Evolutionary conservation across 2,888 invertebrate genomes (phyloP).

Genomic region (Laothoe populi): DNA sequence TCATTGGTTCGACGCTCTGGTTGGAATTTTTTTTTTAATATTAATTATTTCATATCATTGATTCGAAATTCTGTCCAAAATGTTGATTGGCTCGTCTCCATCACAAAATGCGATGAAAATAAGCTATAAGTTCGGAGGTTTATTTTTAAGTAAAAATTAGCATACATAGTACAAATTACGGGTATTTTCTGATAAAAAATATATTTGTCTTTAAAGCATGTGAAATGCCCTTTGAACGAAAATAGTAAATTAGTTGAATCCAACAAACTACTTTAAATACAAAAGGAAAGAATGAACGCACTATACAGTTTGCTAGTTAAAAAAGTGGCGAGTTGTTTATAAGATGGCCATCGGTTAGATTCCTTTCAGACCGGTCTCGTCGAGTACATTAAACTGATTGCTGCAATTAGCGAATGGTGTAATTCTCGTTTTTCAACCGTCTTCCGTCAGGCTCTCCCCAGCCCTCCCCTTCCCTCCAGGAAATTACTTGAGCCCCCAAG

Average conservation of each 20-base stretch:
- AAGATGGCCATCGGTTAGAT: constrained; percentile 64
- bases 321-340: constrained; percentile 60
- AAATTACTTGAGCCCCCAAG: constrained; percentile 79
- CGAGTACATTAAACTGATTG: constrained; percentile 84
- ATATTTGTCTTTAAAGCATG: background rate
- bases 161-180: too few relatives aligned
- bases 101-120: too few relatives aligned
- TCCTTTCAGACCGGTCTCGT: constrained; percentile 70
- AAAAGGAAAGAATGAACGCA: constrained; percentile 30
- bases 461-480: constrained; percentile 56
- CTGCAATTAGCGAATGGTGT: constrained; percentile 83
- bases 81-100: too few relatives aligned
- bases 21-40: too few relatives aligned
- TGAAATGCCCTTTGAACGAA: background rate
- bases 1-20: too few relatives aligned
- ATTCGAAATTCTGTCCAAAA: too few relatives aligned
- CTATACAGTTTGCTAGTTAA: constrained; percentile 37
- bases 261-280: constrained; percentile 30
- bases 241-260: background rate
- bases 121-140: too few relatives aligned
- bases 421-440: constrained; percentile 80
- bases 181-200: too few relatives aligned
- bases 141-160: too few relatives aligned
- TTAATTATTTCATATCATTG: too few relatives aligned
- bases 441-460: constrained; percentile 49